Evolutionary conservation across 2,113 vertebrate species (phyloP).

Genomic region (Nesogale talazaci): DNA sequence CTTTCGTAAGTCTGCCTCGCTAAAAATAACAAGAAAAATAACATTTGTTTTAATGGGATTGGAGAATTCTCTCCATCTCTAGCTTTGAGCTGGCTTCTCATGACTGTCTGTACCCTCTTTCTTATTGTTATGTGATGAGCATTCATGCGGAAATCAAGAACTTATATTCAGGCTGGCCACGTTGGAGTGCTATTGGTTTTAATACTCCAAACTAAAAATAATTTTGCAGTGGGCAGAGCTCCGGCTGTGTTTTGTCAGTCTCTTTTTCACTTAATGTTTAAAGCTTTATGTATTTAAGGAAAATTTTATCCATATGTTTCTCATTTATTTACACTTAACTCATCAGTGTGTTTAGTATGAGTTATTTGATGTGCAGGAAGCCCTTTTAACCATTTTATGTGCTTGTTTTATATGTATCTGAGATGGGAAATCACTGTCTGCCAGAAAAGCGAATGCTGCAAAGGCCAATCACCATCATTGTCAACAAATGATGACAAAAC

Average conservation of each 20-base stretch:
- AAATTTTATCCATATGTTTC: conserved; percentile 80
- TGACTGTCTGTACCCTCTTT: conserved; percentile 39
- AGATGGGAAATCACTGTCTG: conserved; percentile 65
- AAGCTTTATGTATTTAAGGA: conserved; percentile 78
- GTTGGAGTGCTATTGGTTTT: conserved; percentile 75
- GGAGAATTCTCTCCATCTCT: conserved; percentile 43
- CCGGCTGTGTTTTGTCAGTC: conserved; percentile 78
- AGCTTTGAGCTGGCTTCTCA: neutral
- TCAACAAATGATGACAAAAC: conserved; percentile 71
- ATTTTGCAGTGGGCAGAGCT: conserved; percentile 69
- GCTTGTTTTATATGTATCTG: conserved; percentile 61
- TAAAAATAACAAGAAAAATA: conserved; percentile 63
- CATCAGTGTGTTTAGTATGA: conserved; percentile 76
- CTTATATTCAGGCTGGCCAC: conserved; percentile 60
- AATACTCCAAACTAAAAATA: conserved; percentile 79
- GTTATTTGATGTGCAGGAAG: conserved; percentile 78
- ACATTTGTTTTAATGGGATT: conserved; percentile 46
- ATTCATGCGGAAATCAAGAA: conserved; percentile 68
- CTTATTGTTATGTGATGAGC: conserved; percentile 31
- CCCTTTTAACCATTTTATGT: conserved; percentile 78
- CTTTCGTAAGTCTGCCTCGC: conserved; percentile 20
- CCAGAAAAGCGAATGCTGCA: conserved; percentile 48
- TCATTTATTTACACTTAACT: conserved; percentile 83
- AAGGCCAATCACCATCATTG: conserved; percentile 38
- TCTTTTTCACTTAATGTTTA: conserved; percentile 76